A percentile compares a stretch with the other conserved stretches of the same genome.
phyloP scores from a whole-genome alignment of 2,113 vertebrate genomes.

The Platycercus adscitus region DNA sequence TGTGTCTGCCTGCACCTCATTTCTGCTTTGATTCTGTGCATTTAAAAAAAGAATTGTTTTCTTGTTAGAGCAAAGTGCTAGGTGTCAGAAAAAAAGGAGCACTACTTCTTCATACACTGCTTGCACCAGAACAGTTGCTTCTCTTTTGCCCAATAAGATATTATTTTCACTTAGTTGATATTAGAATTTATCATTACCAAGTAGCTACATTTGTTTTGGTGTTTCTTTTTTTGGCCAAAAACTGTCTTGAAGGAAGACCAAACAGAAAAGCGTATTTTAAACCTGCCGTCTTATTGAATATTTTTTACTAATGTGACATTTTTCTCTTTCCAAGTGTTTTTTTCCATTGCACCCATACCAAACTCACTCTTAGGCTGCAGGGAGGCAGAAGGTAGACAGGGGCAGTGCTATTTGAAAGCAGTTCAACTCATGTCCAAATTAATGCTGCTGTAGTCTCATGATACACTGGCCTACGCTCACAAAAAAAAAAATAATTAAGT shows the following conservation, averaged over 20 bases:
- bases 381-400: not conserved
- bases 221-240: not conserved
- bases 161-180: not conserved
- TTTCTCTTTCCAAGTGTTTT: conserved; percentile 5
- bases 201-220: not conserved
- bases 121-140: not conserved
- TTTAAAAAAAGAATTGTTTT: not conserved
- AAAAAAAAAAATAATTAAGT: not conserved
- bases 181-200: not conserved
- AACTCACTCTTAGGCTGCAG: not conserved
- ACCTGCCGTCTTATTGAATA: not conserved
- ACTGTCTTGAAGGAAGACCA: not conserved
- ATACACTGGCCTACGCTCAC: not conserved
- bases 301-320: not conserved
- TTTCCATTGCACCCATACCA: not conserved
- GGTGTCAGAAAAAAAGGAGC: not conserved
- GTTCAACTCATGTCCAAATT: not conserved
- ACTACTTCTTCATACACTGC: not conserved
- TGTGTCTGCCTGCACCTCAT: not conserved
- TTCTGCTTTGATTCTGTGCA: not conserved
- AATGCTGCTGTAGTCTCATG: not conserved
- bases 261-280: not conserved
- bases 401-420: not conserved
- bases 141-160: not conserved
- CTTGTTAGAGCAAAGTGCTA: not conserved